Evolutionary conservation across 1,140 invertebrate genomes (phyloP).

Genomic region (Leucophenga varia): DNA sequence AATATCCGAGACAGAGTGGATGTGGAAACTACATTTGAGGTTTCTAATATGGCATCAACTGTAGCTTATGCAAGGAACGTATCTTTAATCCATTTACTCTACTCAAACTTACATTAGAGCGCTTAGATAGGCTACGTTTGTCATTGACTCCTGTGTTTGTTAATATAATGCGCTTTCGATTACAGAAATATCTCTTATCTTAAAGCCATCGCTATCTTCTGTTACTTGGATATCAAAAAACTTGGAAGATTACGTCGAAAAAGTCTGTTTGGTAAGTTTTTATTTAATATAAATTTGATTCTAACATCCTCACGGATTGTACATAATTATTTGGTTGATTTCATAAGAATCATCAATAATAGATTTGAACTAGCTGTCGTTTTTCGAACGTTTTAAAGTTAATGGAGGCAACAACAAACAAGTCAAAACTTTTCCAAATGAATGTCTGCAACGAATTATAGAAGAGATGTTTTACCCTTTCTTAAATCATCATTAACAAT

Average conservation of each 20-base stretch:
- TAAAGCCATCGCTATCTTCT: conserved; percentile 74
- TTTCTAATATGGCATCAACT: conserved; percentile 66
- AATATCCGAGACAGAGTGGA: conserved; percentile 70
- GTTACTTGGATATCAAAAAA: conserved; percentile 79
- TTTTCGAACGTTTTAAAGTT: too few species aligned
- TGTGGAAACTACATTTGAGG: conserved; percentile 65
- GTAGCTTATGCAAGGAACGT: conserved; percentile 67
- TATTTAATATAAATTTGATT: conserved; percentile 1
- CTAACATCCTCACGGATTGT: neutral
- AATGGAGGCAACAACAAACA: too few species aligned
- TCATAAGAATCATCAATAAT: too few species aligned
- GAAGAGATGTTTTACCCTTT: too few species aligned
- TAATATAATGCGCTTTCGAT: conserved; percentile 60
- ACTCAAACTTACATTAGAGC: conserved; percentile 24
- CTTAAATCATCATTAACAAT: too few species aligned
- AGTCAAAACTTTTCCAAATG: too few species aligned
- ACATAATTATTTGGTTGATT: too few species aligned
- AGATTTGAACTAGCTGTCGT: too few species aligned
- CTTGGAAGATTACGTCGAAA: conserved; percentile 71
- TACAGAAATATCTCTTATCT: conserved; percentile 69
- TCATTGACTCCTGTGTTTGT: conserved; percentile 31
- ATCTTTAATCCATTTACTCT: conserved; percentile 58
- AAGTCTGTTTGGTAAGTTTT: conserved; percentile 52
- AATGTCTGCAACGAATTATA: too few species aligned
- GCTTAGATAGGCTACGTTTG: conserved; percentile 23